Evolutionary conservation across 1,140 invertebrate species (phyloP).

Genomic region (Eumaeus atala): DNA sequence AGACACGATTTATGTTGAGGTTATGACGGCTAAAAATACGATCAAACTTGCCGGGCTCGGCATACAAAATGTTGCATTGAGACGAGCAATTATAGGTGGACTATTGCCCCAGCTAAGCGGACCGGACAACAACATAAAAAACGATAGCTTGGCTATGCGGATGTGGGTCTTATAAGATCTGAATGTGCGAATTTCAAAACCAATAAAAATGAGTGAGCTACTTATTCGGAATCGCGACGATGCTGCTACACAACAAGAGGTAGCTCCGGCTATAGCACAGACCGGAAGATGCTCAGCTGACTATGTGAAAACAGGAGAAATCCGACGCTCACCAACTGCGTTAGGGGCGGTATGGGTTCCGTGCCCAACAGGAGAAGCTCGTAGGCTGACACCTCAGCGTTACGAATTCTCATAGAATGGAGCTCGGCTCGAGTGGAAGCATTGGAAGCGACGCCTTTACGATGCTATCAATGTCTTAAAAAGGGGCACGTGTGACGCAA

Average conservation of each 20-base stretch:
- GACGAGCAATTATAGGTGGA: slow-evolving; percentile 14
- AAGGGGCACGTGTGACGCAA: slow-evolving; percentile 15
- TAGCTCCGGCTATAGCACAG: slow-evolving; percentile 13
- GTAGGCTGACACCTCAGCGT: background rate
- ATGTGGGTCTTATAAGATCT: slow-evolving; percentile 8
- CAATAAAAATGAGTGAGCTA: slow-evolving; percentile 20
- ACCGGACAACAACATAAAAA: slow-evolving; percentile 11
- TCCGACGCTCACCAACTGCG: background rate
- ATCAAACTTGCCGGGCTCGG: slow-evolving; percentile 17
- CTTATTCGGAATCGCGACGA: slow-evolving; percentile 24
- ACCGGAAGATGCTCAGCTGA: background rate
- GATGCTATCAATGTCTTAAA: slow-evolving; percentile 26
- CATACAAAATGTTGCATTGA: slow-evolving; percentile 5
- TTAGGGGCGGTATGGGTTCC: slow-evolving; percentile 3
- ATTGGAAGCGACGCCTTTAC: slow-evolving; percentile 19
- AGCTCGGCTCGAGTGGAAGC: slow-evolving; percentile 16
- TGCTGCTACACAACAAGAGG: slow-evolving; percentile 18
- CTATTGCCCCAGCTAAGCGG: slow-evolving; percentile 18
- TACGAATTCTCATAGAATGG: slow-evolving; percentile 20
- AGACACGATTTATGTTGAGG: slow-evolving; percentile 10
- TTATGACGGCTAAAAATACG: slow-evolving; percentile 20
- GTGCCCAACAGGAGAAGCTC: background rate
- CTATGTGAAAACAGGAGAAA: slow-evolving; percentile 9
- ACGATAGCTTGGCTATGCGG: slow-evolving; percentile 17
- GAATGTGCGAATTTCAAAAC: slow-evolving; percentile 13